phyloP scores from a whole-genome alignment of 2,888 invertebrate species.

The Pristionchus japonicus region DNA sequence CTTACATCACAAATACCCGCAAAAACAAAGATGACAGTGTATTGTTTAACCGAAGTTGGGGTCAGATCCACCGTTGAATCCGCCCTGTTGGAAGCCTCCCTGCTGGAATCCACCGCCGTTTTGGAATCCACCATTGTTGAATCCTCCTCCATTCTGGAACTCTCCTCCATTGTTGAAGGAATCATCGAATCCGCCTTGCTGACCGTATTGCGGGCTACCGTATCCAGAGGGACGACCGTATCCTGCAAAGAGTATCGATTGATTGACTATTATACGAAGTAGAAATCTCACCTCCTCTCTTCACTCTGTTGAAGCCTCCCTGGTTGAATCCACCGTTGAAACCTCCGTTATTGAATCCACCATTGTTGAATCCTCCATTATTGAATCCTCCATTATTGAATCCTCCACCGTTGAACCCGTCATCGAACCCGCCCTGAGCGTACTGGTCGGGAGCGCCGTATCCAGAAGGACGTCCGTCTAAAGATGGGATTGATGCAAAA shows the following conservation, averaged over 20 bases:
- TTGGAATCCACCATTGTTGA: background rate
- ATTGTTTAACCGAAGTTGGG: background rate
- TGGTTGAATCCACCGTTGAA: no score
- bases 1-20: background rate
- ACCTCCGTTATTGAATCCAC: background rate
- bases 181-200: background rate
- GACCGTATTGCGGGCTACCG: background rate
- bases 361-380: background rate
- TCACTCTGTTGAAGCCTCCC: background rate
- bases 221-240: no score
- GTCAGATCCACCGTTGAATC: background rate
- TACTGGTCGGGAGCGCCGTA: background rate
- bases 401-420: background rate
- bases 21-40: background rate
- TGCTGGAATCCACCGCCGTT: background rate
- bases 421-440: background rate
- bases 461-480: background rate
- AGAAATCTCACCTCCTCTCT: no score
- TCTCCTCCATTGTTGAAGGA: background rate
- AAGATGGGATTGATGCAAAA: background rate
- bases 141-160: background rate
- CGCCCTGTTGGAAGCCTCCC: background rate
- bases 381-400: background rate
- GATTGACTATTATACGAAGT: no score
- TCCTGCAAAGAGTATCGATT: no score